These are phyloP conservation scores for Aradophagus sp. DNA, from an alignment of 1,140 invertebrate genomes.

Conservation along the genomic window DNA sequence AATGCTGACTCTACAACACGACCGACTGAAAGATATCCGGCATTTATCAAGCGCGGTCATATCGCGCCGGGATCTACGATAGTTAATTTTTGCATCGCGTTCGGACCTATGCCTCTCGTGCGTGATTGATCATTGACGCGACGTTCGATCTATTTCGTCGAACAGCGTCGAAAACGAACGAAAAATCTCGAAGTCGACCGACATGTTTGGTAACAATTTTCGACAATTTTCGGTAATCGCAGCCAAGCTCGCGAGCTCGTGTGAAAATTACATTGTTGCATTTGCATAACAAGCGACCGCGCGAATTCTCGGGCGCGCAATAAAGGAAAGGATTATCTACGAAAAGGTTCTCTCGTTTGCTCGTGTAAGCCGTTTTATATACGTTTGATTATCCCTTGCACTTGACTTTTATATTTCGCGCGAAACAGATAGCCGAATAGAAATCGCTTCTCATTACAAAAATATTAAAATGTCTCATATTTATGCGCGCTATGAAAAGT, in stretches of 20 bases:
- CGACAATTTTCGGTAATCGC: slow-evolving; percentile 34
- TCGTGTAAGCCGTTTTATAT: slow-evolving; percentile 31
- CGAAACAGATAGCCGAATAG: slow-evolving; percentile 19
- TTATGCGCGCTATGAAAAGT: no score
- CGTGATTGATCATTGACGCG: slow-evolving; percentile 11
- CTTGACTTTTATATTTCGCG: slow-evolving; percentile 33
- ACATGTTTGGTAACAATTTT: no score
- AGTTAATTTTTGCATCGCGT: no score
- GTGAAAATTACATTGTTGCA: slow-evolving; percentile 30
- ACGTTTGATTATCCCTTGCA: slow-evolving; percentile 35
- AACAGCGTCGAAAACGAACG: neutral
- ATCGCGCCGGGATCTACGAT: no score
- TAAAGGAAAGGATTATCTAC: slow-evolving; percentile 36
- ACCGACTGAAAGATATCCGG: slow-evolving; percentile 29
- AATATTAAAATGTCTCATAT: no score
- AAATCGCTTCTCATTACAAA: no score
- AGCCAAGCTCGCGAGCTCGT: slow-evolving; percentile 1
- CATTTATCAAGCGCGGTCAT: no score
- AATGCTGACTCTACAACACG: slow-evolving; percentile 11
- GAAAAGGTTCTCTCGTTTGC: slow-evolving; percentile 32
- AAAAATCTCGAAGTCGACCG: slow-evolving; percentile 10
- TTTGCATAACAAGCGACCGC: slow-evolving; percentile 35
- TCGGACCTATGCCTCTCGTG: neutral
- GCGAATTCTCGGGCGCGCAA: slow-evolving; percentile 19
- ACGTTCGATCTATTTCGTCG: slow-evolving; percentile 11